Conservation (phyloP, 2,888 invertebrate genomes). For the Eilema griseolum region DNA sequence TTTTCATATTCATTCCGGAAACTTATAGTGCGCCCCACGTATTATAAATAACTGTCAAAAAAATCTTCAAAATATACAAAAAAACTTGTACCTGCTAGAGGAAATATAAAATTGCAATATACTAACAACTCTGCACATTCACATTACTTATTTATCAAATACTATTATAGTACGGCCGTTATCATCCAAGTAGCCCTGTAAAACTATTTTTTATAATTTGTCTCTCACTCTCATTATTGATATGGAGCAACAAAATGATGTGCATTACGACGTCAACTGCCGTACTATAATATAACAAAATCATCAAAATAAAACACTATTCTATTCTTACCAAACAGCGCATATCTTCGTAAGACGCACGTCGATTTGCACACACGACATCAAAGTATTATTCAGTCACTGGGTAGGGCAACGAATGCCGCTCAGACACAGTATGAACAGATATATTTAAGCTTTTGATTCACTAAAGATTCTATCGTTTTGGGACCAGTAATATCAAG, state of each 20-base stretch:
- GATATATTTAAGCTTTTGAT: neutral
- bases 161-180: neutral
- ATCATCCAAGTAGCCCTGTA: neutral
- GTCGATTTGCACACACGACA: slow-evolving; percentile 79
- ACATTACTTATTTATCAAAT: neutral
- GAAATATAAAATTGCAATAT: neutral
- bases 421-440: slow-evolving; percentile 41
- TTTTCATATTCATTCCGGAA: too few relatives aligned
- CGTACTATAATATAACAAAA: slow-evolving; percentile 25
- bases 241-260: neutral
- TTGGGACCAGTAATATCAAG: neutral
- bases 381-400: slow-evolving; percentile 98
- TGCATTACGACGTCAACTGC: neutral
- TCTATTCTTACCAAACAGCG: slow-evolving; percentile 78
- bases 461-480: slow-evolving; percentile 2
- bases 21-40: too few relatives aligned
- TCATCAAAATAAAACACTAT: slow-evolving; percentile 27
- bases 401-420: slow-evolving; percentile 86
- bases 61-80: neutral
- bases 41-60: neutral
- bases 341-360: slow-evolving; percentile 54
- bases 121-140: neutral
- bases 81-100: neutral
- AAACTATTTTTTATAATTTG: neutral
- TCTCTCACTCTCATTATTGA: neutral